Percentiles rank a stretch among this genome's conserved stretches.
Conservation (phyloP, 2,797 vertebrate species). For the Columba guinea region DNA sequence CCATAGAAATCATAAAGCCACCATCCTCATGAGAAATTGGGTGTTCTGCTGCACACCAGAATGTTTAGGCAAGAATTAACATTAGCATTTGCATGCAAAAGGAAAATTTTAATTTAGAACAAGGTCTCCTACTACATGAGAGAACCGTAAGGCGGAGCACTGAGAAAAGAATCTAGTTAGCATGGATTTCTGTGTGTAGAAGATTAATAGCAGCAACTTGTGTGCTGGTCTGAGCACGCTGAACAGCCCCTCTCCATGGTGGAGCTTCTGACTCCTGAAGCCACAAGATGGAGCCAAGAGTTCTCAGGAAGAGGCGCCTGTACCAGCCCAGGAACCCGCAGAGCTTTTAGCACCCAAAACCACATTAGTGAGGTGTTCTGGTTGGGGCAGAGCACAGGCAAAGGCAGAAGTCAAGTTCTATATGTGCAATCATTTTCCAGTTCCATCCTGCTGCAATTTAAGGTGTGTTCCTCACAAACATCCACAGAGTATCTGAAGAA, state of each 20-base stretch:
- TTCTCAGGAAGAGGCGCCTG: constrained; percentile 15
- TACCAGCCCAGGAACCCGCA: background rate
- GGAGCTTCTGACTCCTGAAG: constrained; percentile 13
- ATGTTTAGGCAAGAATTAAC: constrained; percentile 6
- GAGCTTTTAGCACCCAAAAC: background rate
- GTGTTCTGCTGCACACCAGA: constrained; percentile 40
- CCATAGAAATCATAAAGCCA: constrained; percentile 63
- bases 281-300: constrained; percentile 72
- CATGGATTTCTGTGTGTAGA: background rate
- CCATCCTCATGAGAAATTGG: constrained; percentile 45
- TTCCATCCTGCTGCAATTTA: background rate
- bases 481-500: background rate
- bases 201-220: background rate
- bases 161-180: background rate
- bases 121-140: background rate
- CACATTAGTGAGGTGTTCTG: background rate
- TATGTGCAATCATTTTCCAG: background rate
- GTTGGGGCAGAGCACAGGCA: background rate
- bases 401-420: background rate
- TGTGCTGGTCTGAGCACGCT: background rate
- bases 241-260: background rate
- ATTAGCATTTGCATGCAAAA: constrained; percentile 14
- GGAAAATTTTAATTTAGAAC: constrained; percentile 23
- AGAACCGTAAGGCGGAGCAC: background rate
- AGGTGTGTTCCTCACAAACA: background rate